Percentiles rank a stretch among this genome's conserved stretches.
phyloP scores from a whole-genome alignment of 2,888 invertebrate genomes.

The Thereva nobilitata region DNA sequence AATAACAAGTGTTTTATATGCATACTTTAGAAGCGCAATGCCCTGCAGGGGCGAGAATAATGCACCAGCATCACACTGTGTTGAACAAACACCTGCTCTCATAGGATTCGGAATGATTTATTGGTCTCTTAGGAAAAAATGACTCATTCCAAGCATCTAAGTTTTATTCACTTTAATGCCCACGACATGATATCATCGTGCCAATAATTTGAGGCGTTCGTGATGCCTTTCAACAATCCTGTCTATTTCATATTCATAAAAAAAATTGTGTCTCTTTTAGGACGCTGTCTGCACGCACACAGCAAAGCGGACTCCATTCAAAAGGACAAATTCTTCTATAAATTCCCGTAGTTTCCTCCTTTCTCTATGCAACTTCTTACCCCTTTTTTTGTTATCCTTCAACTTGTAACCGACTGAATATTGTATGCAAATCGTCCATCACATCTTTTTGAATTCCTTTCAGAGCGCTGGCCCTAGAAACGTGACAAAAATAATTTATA shows the following conservation, averaged over 20 bases:
- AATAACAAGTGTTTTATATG: slow-evolving; percentile 9
- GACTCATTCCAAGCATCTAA: slow-evolving; percentile 4
- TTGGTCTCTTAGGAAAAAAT: neutral
- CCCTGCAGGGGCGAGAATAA: slow-evolving; percentile 6
- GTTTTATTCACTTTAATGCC: slow-evolving; percentile 8
- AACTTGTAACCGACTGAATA: slow-evolving; percentile 27
- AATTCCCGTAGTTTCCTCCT: no score
- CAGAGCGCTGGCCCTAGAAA: slow-evolving; percentile 25
- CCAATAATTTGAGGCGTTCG: no score
- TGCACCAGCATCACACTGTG: neutral
- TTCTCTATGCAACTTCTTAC: no score
- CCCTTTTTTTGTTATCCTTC: no score
- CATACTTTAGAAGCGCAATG: neutral
- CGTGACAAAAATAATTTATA: slow-evolving; percentile 41
- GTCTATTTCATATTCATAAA: no score
- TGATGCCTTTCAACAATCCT: no score
- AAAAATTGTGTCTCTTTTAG: no score
- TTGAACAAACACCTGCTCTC: slow-evolving; percentile 23
- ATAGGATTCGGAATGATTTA: slow-evolving; percentile 19
- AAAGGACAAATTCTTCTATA: no score
- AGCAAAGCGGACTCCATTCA: no score
- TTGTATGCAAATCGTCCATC: slow-evolving; percentile 38
- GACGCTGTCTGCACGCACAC: no score
- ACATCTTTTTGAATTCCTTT: slow-evolving; percentile 36
- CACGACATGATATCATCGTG: no score